Percentiles rank a stretch among this genome's conserved stretches.
These are phyloP conservation scores for Parascotia fuliginaria DNA, from an alignment of 2,888 invertebrate genomes.

Conservation along the genomic window DNA sequence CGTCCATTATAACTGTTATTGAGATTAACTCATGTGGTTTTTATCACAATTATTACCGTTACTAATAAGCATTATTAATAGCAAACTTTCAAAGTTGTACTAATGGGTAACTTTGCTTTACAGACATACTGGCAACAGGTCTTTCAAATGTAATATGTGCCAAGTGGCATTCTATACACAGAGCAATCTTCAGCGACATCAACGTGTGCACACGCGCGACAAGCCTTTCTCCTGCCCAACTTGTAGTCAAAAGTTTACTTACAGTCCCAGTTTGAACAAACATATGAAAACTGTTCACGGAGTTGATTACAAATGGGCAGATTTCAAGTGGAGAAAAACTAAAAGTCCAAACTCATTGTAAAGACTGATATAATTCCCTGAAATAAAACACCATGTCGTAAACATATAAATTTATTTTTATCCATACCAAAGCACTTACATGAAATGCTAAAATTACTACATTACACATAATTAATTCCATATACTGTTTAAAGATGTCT, in stretches of 20 bases:
- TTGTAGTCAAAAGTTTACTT: slow-evolving; percentile 71
- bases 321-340: slow-evolving; percentile 52
- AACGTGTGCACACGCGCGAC: slow-evolving; percentile 71
- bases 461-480: slow-evolving; percentile 27
- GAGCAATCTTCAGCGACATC: slow-evolving; percentile 69
- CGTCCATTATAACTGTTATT: too few relatives aligned
- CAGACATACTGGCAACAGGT: slow-evolving; percentile 75
- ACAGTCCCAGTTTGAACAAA: slow-evolving; percentile 78
- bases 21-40: too few relatives aligned
- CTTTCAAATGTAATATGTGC: slow-evolving; percentile 70
- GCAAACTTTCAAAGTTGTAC: not conserved
- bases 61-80: too few relatives aligned
- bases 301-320: slow-evolving; percentile 71
- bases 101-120: slow-evolving; percentile 30
- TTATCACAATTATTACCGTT: too few relatives aligned
- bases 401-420: slow-evolving; percentile 46
- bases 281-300: slow-evolving; percentile 76
- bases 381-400: slow-evolving; percentile 32
- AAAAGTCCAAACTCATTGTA: slow-evolving; percentile 32
- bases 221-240: slow-evolving; percentile 75
- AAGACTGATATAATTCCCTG: slow-evolving; percentile 20
- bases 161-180: slow-evolving; percentile 66
- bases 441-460: slow-evolving; percentile 22
- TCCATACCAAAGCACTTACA: slow-evolving; percentile 44
- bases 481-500: slow-evolving; percentile 28